Conservation (phyloP, 2,113 vertebrate genomes). For the Xyrauchen texanus region DNA sequence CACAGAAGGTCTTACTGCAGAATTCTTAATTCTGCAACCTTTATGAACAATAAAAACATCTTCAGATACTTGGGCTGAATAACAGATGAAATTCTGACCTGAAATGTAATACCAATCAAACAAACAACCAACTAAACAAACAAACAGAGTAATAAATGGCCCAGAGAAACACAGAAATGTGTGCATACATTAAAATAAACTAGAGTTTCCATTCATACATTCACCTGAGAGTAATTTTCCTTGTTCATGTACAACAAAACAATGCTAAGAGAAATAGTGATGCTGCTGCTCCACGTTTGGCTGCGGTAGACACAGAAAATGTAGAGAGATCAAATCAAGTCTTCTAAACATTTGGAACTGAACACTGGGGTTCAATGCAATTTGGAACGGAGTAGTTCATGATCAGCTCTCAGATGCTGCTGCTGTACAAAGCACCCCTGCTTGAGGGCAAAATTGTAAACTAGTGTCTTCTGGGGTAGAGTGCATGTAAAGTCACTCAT, state of each 20-base stretch:
- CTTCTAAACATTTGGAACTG: not conserved
- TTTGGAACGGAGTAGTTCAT: not conserved
- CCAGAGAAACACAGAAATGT: not conserved
- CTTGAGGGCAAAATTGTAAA: not conserved
- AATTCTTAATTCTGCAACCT: slow-evolving; percentile 25
- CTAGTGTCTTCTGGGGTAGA: not conserved
- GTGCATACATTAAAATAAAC: not conserved
- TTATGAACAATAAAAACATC: slow-evolving; percentile 19
- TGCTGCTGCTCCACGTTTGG: not conserved
- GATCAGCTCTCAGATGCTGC: not conserved
- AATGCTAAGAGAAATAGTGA: not conserved
- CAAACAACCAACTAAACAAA: not conserved
- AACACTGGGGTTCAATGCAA: not conserved
- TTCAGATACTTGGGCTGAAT: not conserved
- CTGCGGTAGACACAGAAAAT: not conserved
- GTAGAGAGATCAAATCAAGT: not conserved
- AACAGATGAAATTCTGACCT: not conserved
- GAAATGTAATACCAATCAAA: not conserved
- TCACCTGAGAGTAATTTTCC: not conserved
- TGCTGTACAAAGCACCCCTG: not conserved
- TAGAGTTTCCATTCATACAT: not conserved
- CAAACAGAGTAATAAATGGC: not conserved
- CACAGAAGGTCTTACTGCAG: not conserved
- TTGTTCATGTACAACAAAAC: not conserved
- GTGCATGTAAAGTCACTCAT: not conserved